Base-by-base conservation (phyloP, 2,888 invertebrate genomes). In the Hermodice carunculata region DNA sequence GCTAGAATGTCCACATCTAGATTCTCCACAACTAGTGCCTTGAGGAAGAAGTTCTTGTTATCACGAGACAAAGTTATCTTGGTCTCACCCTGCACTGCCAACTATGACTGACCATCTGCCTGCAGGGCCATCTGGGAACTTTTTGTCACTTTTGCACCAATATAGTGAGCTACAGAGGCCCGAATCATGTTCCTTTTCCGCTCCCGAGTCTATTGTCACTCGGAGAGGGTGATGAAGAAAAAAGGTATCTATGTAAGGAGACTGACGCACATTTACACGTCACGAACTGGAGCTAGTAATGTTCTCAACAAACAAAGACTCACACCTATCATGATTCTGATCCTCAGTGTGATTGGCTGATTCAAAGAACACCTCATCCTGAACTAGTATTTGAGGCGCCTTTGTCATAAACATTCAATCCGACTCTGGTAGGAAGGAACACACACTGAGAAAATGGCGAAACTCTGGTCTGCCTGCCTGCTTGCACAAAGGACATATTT, bases 1-100 rank as follows among this genome's bases (percentile, higher is more conserved):
- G 69, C 71, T 5, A 64, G 24, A 48, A 64, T 32, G 14, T 76
- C 73, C 11, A 57, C 62, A 58, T 76, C 74, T 5, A 71, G 37
- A 42, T 71, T 43, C n/a, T 69, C 64, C 3, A 72, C 68, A 17
- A 68, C 71, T 14, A 67, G 54, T 14, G 53, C 70, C 1, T 68
- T 65, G 1, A 68, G 54, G n/a, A 22, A 29, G 3, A 70, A n/a
- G n/a, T n/a, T n/a, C n/a, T n/a, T n/a, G n/a, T n/a, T n/a, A n/a
- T n/a, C n/a, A n/a, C n/a, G n/a, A n/a, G n/a, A n/a, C n/a, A n/a
- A n/a, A n/a, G n/a, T n/a, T n/a, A n/a, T n/a, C n/a, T n/a, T n/a
- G n/a, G n/a, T n/a, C n/a, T n/a, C n/a, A n/a, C n/a, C n/a, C n/a
- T n/a, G n/a, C 22, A 70, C 54, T 4, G 54, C 44, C 3, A 71